phyloP scores from a whole-genome alignment of 2,888 invertebrate genomes.

The Diaperis boleti region DNA sequence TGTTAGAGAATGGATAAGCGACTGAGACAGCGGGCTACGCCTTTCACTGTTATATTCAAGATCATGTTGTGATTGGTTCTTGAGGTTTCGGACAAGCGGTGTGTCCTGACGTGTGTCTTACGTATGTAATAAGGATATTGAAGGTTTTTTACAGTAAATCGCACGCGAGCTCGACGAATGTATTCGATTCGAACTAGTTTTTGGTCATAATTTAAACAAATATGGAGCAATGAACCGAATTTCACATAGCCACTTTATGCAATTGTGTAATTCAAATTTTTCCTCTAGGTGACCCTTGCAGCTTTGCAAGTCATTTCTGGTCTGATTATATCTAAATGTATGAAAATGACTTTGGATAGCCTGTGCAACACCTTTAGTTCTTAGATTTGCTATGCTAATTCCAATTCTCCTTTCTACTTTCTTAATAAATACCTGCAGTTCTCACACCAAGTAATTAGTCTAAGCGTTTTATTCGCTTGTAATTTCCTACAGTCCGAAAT shows the following conservation, averaged over 20 bases:
- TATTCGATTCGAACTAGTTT: slow-evolving; percentile 19
- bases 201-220: slow-evolving; percentile 23
- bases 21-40: slow-evolving; percentile 29
- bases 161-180: slow-evolving; percentile 14
- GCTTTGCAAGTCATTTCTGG: not conserved
- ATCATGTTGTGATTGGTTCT: slow-evolving; percentile 35
- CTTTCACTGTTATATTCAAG: slow-evolving; percentile 39
- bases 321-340: not conserved
- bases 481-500: too few relatives aligned
- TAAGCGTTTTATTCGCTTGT: too few relatives aligned
- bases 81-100: slow-evolving; percentile 37
- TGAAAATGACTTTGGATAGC: slow-evolving; percentile 4
- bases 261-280: too few relatives aligned
- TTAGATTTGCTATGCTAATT: slow-evolving; percentile 16
- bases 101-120: slow-evolving; percentile 40
- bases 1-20: slow-evolving; percentile 37
- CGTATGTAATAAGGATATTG: slow-evolving; percentile 30
- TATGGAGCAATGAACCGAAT: slow-evolving; percentile 30
- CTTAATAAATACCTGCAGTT: not conserved
- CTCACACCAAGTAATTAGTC: not conserved
- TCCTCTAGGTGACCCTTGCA: too few relatives aligned
- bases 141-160: not conserved
- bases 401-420: slow-evolving; percentile 6
- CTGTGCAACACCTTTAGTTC: not conserved
- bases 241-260: too few relatives aligned